Evolutionary conservation across 2,888 invertebrate species (phyloP).

Genomic region (Theodoxus fluviatilis): DNA sequence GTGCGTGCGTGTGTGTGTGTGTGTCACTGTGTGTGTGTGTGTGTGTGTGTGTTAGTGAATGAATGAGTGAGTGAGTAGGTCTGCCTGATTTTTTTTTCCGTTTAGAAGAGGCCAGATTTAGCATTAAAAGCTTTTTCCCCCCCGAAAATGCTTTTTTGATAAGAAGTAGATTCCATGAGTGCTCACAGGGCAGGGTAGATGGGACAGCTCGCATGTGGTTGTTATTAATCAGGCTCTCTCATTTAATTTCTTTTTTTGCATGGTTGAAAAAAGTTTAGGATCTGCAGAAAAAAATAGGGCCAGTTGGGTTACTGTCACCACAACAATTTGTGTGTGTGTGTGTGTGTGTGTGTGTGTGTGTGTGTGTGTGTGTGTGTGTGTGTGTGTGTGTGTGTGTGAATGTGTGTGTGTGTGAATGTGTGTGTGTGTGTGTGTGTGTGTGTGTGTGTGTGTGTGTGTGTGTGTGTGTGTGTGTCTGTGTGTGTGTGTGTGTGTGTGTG

Average conservation of each 20-base stretch:
- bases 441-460: not conserved
- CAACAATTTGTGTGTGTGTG: constrained; percentile 3
- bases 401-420: not conserved
- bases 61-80: not conserved
- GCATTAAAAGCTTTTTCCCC: no score
- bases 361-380: constrained; percentile 15
- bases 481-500: not conserved
- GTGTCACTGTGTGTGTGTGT: constrained; percentile 4
- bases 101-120: no score
- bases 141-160: no score
- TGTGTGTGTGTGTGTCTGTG: constrained; percentile 17
- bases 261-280: no score
- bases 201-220: no score
- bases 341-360: constrained; percentile 1
- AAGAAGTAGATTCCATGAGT: not conserved
- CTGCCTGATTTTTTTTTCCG: no score
- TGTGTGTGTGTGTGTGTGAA: constrained; percentile 7
- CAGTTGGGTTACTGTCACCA: no score
- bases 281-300: no score
- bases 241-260: no score
- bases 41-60: not conserved
- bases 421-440: not conserved
- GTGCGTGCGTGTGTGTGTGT: not conserved
- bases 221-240: no score
- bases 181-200: not conserved